Base-by-base conservation (phyloP, 2,888 invertebrate species). In the Tortrix viridana region DNA sequence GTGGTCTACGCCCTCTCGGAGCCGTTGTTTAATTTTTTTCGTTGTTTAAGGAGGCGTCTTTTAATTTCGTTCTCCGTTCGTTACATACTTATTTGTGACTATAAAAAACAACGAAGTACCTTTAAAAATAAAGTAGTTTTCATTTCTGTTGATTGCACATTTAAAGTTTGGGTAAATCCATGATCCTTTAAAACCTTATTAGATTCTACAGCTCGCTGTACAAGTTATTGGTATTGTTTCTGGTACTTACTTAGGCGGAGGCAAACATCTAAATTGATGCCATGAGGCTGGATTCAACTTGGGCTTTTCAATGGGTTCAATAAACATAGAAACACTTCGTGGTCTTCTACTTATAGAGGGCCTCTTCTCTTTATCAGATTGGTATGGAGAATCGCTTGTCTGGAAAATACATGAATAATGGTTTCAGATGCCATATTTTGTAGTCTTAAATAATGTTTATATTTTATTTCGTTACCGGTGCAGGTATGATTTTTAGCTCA, bases 321-420 rank as follows among this genome's bases (percentile, higher is more conserved):
- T 88, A 62, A 90, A 86, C 85, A 92, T 84, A 2, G 92, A 92
- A 7, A 92, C 90, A 71, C 92, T 92, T 47, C 92, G 81, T 22
- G 92, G 92, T 74, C 91, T 81, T 64, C 82, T 79, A 68, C 77
- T 77, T 74, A 84, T 85, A 3, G 83, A 70, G 12, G 74, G 69
- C 68, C 81, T 84, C 71, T 85, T 92, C 66, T 92, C 92, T 20
- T 81, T 78, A 65, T 92, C 92, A 0, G 92, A 92, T 66, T 90
- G 86, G 64, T 87, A 85, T 43, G 92, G 89, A 1, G 91, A 92
- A 72, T 92, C 92, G 72, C 87, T 89, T n/a, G 88, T 88, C 92
- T 93, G 75, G 61, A 84, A 81, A 56, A 67, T 26, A 59, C 55
- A 47, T 49, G 9, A 5, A 59, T 5, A 3, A 5, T 41, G 14